Percentiles rank a stretch among this genome's conserved stretches.
These are phyloP conservation scores for Andricus curvator DNA, from an alignment of 2,888 invertebrate species.

Conservation along the genomic window DNA sequence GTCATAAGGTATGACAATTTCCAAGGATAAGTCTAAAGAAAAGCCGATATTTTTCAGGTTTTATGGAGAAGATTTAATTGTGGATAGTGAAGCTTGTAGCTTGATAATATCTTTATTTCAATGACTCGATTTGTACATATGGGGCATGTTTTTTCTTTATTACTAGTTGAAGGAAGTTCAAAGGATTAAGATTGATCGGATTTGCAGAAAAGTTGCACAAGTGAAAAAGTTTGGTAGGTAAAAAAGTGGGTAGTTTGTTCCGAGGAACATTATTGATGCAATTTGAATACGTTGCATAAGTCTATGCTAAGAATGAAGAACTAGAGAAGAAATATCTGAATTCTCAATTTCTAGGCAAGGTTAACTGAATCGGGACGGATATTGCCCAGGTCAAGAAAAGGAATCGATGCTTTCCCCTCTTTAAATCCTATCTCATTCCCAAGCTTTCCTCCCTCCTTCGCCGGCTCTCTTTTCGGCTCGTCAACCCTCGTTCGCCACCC, in stretches of 20 bases:
- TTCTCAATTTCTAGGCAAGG: conserved; percentile 4
- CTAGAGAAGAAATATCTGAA: conserved; percentile 10
- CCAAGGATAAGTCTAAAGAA: too few relatives aligned
- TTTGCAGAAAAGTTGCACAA: not conserved
- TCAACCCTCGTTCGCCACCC: conserved; percentile 71
- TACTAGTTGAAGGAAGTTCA: not conserved
- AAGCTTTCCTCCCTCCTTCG: conserved; percentile 47
- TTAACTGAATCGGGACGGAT: conserved; percentile 34
- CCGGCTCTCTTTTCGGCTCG: conserved; percentile 58
- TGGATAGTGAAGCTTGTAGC: too few relatives aligned
- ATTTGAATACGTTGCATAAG: not conserved
- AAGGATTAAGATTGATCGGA: not conserved
- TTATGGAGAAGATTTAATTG: too few relatives aligned
- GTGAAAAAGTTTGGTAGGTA: not conserved
- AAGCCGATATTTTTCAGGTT: too few relatives aligned
- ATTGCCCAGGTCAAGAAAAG: conserved; percentile 76
- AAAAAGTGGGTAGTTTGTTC: not conserved
- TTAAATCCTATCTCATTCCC: conserved; percentile 62
- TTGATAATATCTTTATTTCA: not conserved
- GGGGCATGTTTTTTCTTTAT: too few relatives aligned
- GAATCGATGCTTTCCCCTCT: conserved; percentile 72
- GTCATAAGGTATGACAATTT: not conserved
- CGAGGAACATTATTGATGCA: not conserved
- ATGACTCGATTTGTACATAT: too few relatives aligned
- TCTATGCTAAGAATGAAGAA: not conserved